Percentiles rank a stretch among this genome's conserved stretches.
These are phyloP conservation scores for Aphidius ervi DNA, from an alignment of 1,140 invertebrate species.

Conservation along the genomic window DNA sequence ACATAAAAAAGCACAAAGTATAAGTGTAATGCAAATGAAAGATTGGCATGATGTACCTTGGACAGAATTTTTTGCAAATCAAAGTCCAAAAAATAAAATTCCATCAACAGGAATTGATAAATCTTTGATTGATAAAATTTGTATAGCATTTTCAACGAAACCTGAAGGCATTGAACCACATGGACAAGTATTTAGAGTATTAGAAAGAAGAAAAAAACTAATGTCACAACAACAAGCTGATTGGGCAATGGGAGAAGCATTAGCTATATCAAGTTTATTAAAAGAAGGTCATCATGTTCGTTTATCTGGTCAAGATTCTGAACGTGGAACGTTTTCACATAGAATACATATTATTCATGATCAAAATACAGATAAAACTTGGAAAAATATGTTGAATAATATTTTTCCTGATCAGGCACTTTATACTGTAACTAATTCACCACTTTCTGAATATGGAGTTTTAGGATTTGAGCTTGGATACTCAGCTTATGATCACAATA, in stretches of 20 bases:
- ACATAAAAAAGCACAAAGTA: constrained; percentile 66
- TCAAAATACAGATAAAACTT: constrained; percentile 69
- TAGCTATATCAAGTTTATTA: constrained; percentile 76
- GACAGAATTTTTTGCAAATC: constrained; percentile 62
- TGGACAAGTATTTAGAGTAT: constrained; percentile 53
- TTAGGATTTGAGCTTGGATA: constrained; percentile 82
- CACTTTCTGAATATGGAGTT: constrained; percentile 75
- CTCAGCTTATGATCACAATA: constrained; percentile 75
- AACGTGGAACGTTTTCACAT: constrained; percentile 78
- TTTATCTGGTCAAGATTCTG: constrained; percentile 82
- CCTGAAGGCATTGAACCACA: constrained; percentile 61
- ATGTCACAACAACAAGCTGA: constrained; percentile 64
- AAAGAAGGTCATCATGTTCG: constrained; percentile 59
- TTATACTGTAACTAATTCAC: constrained; percentile 78
- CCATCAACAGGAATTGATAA: constrained; percentile 32
- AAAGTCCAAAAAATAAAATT: constrained; percentile 56
- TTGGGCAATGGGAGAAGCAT: constrained; percentile 81
- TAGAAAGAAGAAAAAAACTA: constrained; percentile 65
- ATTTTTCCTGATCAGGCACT: constrained; percentile 70
- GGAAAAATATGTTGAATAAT: constrained; percentile 59
- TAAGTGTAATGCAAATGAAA: constrained; percentile 62
- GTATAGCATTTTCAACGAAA: constrained; percentile 62
- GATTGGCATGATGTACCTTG: constrained; percentile 88
- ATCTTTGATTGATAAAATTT: constrained; percentile 36
- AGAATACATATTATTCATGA: constrained; percentile 83